These are phyloP conservation scores for Pipistrellus pipistrellus DNA, from an alignment of 2,797 vertebrate genomes.

Conservation along the genomic window DNA sequence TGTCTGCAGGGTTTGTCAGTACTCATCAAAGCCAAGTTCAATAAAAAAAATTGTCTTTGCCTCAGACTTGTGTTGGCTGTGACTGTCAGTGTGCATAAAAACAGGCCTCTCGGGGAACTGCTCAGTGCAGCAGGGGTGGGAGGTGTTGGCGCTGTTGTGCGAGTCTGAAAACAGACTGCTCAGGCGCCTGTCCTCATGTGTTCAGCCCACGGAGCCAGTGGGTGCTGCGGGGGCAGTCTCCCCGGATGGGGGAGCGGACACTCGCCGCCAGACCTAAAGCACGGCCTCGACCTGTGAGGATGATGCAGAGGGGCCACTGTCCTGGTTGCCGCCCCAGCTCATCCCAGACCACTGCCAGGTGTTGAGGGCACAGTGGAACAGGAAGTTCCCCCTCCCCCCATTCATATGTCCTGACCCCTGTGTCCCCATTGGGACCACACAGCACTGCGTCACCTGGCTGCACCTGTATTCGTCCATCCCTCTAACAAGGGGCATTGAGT, in stretches of 20 bases:
- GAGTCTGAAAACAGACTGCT: neutral
- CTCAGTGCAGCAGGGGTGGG: fast-evolving
- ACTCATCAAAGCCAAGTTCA: constrained; percentile 67
- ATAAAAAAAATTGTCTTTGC: constrained; percentile 77
- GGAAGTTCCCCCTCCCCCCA: fast-evolving
- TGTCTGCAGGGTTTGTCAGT: constrained; percentile 50
- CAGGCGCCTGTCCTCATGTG: fast-evolving
- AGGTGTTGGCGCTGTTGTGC: fast-evolving
- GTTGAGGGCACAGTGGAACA: too few species aligned
- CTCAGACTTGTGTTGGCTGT: neutral
- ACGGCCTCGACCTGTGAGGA: fast-evolving
- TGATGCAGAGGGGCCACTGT: neutral
- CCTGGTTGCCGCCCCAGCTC: neutral
- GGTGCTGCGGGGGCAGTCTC: fast-evolving
- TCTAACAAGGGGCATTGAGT: fast-evolving
- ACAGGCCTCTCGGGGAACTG: neutral
- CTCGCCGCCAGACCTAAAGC: neutral
- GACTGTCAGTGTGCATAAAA: neutral
- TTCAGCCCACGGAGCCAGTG: neutral
- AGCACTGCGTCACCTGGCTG: neutral
- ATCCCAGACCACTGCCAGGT: fast-evolving
- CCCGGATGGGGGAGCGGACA: neutral
- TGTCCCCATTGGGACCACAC: neutral
- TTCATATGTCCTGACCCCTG: fast-evolving
- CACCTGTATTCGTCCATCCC: fast-evolving